phyloP scores from a whole-genome alignment of 2,797 vertebrate species.

The Enoplosus armatus region DNA sequence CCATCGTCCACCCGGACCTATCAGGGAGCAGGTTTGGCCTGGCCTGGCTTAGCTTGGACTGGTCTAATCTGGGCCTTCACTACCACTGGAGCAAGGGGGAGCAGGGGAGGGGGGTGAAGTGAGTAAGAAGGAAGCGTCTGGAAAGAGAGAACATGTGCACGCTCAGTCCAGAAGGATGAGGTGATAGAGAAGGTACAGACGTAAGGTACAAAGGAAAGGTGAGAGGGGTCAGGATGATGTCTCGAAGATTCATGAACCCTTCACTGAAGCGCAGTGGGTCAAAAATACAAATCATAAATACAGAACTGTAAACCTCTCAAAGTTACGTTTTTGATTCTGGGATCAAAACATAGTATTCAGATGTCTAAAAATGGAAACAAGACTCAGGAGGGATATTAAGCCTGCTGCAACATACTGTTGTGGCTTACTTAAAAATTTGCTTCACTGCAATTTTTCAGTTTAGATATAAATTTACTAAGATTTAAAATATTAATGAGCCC shows the following conservation, averaged over 20 bases:
- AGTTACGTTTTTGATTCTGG: slow-evolving; percentile 1
- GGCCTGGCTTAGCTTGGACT: background rate
- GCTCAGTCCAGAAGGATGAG: slow-evolving; percentile 53
- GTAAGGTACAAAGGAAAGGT: slow-evolving; percentile 22
- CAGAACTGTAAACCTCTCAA: background rate
- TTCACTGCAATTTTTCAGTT: background rate
- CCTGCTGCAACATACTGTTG: background rate
- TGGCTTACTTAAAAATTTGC: background rate
- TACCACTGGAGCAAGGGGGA: background rate
- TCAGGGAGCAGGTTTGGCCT: slow-evolving; percentile 21
- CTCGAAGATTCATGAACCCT: slow-evolving; percentile 36
- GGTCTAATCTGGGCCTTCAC: slow-evolving; percentile 17
- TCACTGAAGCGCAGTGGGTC: slow-evolving; percentile 17
- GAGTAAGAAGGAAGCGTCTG: slow-evolving; percentile 18
- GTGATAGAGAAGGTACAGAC: slow-evolving; percentile 47
- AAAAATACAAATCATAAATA: slow-evolving; percentile 26
- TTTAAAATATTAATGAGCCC: background rate
- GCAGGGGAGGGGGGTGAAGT: background rate
- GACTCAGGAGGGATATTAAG: background rate
- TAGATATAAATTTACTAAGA: background rate
- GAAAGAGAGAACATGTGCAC: slow-evolving; percentile 21
- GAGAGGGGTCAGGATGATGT: slow-evolving; percentile 38
- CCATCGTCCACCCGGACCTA: slow-evolving; percentile 27
- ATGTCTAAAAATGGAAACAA: background rate
- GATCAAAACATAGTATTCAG: background rate